phyloP scores from a whole-genome alignment of 2,888 invertebrate species.

The Athalia rosae region DNA sequence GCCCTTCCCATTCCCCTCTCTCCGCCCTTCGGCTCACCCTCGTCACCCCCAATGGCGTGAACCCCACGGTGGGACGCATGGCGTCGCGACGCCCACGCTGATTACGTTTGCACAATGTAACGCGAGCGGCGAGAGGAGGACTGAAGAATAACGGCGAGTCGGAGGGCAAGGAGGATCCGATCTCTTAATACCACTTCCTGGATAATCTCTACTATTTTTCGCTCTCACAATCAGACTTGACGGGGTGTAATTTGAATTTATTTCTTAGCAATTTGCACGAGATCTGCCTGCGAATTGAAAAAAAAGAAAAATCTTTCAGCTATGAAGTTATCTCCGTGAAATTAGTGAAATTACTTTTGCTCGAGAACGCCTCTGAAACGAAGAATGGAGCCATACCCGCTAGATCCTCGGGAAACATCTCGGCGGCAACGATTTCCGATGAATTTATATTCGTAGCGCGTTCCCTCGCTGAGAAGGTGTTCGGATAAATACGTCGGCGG shows the following conservation, averaged over 20 bases:
- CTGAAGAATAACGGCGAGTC: not conserved
- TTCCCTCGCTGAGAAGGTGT: not conserved
- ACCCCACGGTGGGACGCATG: constrained; percentile 26
- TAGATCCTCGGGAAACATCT: no score
- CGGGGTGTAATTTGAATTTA: constrained; percentile 14
- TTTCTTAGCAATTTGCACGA: not conserved
- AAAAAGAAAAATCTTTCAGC: not conserved
- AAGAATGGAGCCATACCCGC: no score
- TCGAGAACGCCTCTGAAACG: no score
- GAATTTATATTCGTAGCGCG: not conserved
- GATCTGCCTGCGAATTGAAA: not conserved
- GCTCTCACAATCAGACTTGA: not conserved
- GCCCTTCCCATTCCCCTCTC: not conserved
- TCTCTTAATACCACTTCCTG: constrained; percentile 28
- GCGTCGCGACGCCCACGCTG: constrained; percentile 42
- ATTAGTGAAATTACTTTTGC: no score
- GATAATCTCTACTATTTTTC: not conserved
- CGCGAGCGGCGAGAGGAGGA: constrained; percentile 15
- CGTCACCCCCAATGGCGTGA: constrained; percentile 24
- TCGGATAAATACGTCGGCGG: not conserved
- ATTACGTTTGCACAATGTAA: constrained; percentile 45
- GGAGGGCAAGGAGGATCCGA: not conserved
- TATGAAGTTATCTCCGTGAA: no score
- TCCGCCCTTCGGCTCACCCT: not conserved
- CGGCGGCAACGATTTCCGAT: not conserved